Conservation (phyloP, 2,888 invertebrate genomes). For the Carcina quercana region DNA sequence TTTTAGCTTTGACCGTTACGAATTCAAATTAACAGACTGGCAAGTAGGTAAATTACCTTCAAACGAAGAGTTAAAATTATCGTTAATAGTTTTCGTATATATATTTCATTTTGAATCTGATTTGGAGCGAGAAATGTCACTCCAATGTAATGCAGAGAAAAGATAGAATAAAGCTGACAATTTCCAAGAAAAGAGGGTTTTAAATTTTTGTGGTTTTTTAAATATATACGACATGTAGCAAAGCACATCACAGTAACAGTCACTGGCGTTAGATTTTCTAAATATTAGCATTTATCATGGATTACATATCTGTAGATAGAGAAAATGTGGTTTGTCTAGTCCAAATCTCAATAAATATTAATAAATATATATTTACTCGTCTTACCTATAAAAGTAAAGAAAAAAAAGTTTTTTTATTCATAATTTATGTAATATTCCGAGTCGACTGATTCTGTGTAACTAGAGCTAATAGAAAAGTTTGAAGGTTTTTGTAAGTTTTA, state of each 20-base stretch:
- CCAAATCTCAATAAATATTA: conserved; percentile 65
- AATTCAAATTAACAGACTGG: too few relatives aligned
- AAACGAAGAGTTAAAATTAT: too few relatives aligned
- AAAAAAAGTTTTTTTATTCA: conserved; percentile 36
- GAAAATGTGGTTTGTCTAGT: conserved; percentile 71
- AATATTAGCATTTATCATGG: conserved; percentile 71
- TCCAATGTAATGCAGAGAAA: too few relatives aligned
- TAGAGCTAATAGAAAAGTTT: conserved; percentile 40
- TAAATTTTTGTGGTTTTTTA: conserved; percentile 58
- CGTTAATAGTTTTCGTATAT: too few relatives aligned
- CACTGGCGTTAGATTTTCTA: conserved; percentile 67
- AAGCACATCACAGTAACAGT: conserved; percentile 54
- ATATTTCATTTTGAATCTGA: too few relatives aligned
- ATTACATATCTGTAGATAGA: conserved; percentile 75
- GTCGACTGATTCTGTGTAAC: conserved; percentile 62
- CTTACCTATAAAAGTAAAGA: conserved; percentile 52
- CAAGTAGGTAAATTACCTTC: too few relatives aligned
- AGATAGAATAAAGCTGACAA: too few relatives aligned
- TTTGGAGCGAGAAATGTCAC: too few relatives aligned
- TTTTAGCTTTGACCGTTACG: too few relatives aligned
- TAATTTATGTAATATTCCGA: conserved; percentile 51
- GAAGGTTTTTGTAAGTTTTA: neutral
- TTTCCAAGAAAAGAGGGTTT: too few relatives aligned
- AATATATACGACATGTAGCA: conserved; percentile 49
- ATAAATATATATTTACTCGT: conserved; percentile 57